phyloP scores from a whole-genome alignment of 2,113 vertebrate genomes.

The Cephalopterus ornatus region DNA sequence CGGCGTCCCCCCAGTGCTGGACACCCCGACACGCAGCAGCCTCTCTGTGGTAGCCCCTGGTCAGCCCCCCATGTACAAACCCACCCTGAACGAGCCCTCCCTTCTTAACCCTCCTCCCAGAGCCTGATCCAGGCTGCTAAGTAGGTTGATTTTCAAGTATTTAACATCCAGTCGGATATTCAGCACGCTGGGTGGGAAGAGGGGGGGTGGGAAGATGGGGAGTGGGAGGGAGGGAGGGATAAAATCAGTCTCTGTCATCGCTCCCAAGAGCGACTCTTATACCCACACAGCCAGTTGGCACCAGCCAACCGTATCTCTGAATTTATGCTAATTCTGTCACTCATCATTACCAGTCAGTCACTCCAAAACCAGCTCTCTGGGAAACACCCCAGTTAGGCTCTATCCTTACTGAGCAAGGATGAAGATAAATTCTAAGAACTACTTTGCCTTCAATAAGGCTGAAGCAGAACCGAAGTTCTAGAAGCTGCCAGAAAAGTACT shows the following conservation, averaged over 20 bases:
- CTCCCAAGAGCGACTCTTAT: not conserved
- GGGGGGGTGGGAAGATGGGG: not conserved
- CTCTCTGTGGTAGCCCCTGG: not conserved
- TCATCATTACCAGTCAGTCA: constrained; percentile 30
- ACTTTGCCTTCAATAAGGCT: not conserved
- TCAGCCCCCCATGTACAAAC: fast-evolving
- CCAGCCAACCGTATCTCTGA: constrained; percentile 1
- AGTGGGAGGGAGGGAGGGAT: not conserved
- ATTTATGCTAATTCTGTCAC: constrained; percentile 52
- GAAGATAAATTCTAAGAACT: not conserved
- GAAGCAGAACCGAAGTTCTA: not conserved
- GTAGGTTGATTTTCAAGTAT: constrained; percentile 15
- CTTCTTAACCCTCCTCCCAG: not conserved
- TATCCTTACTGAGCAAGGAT: not conserved
- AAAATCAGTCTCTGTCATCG: constrained; percentile 43
- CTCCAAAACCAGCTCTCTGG: constrained; percentile 30
- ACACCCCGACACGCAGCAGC: fast-evolving
- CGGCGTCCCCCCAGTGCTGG: fast-evolving
- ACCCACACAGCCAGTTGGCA: constrained; percentile 32
- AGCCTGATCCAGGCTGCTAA: not conserved
- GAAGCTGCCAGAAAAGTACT: not conserved
- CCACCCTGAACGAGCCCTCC: not conserved
- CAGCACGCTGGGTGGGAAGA: not conserved
- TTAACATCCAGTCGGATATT: not conserved
- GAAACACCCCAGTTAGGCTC: constrained; percentile 38